Conservation (phyloP, 2,888 invertebrate genomes). For the Melipona bicolor region DNA sequence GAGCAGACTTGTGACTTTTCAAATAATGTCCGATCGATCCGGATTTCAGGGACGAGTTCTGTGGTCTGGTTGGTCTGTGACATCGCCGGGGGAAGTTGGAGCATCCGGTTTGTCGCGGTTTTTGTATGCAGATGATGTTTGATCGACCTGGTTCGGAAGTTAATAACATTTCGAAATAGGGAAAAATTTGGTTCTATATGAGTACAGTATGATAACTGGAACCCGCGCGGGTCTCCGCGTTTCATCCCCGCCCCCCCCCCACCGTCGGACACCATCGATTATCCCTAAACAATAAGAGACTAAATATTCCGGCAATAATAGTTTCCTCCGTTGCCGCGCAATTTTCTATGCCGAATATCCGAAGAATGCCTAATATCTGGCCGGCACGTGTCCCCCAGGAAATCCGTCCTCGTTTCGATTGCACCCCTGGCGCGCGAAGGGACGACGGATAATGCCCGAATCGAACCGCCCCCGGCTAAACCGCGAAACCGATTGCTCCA, state of each 20-base stretch:
- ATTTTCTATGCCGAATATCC: neutral
- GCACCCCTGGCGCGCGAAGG: constrained; percentile 2
- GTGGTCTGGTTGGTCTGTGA: constrained; percentile 16
- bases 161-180: constrained; percentile 3
- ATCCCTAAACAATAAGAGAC: neutral
- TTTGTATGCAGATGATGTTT: constrained; percentile 24
- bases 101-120: constrained; percentile 16
- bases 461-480: constrained; percentile 22
- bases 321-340: neutral
- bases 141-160: constrained; percentile 9
- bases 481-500: constrained; percentile 27
- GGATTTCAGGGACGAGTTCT: constrained; percentile 4
- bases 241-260: neutral
- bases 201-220: neutral
- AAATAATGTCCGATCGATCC: constrained; percentile 21
- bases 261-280: neutral
- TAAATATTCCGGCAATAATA: neutral
- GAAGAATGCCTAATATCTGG: constrained; percentile 7
- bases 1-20: constrained; percentile 1
- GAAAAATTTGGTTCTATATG: neutral
- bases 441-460: constrained; percentile 5
- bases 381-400: neutral
- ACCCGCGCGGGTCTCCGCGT: neutral
- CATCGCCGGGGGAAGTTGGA: constrained; percentile 1
- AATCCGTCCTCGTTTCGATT: constrained; percentile 16